phyloP scores from a whole-genome alignment of 2,113 vertebrate species.

The Chelonoidis abingdonii region DNA sequence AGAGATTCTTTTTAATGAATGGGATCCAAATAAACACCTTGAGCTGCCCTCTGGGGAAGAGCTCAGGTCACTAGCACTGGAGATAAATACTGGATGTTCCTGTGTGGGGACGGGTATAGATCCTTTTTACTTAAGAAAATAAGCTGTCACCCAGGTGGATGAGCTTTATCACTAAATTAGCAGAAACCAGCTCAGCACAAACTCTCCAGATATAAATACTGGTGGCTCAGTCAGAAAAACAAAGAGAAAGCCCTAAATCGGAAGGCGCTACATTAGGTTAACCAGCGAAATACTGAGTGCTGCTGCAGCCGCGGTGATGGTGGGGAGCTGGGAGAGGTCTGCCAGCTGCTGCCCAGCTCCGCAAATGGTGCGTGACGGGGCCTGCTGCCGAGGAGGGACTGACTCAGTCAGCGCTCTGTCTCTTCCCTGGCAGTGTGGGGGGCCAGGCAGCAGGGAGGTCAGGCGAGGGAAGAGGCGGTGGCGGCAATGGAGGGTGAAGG shows the following conservation, averaged over 20 bases:
- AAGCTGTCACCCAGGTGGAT: conserved; percentile 78
- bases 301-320: conserved; percentile 59
- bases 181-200: conserved; percentile 85
- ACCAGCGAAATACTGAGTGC: conserved; percentile 73
- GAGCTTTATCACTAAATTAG: conserved; percentile 81
- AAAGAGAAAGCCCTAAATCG: conserved; percentile 68
- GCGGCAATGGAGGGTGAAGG: conserved; percentile 62
- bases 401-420: conserved; percentile 45
- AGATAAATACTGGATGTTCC: conserved; percentile 74
- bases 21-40: conserved; percentile 75
- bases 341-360: conserved; percentile 58
- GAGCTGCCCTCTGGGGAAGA: conserved; percentile 76
- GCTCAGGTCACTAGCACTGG: conserved; percentile 72
- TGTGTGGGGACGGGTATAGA: conserved; percentile 37
- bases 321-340: conserved; percentile 31
- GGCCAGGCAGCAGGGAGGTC: conserved; percentile 42
- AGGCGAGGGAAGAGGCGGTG: conserved; percentile 50
- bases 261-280: conserved; percentile 76
- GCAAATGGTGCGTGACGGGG: conserved; percentile 25
- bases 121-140: conserved; percentile 77
- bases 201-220: conserved; percentile 82
- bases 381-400: conserved; percentile 18
- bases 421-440: conserved; percentile 26
- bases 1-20: conserved; percentile 80
- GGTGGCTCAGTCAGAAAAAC: conserved; percentile 79